Base-by-base conservation (phyloP, 1,140 invertebrate species). In the Drosophila nasuta region DNA sequence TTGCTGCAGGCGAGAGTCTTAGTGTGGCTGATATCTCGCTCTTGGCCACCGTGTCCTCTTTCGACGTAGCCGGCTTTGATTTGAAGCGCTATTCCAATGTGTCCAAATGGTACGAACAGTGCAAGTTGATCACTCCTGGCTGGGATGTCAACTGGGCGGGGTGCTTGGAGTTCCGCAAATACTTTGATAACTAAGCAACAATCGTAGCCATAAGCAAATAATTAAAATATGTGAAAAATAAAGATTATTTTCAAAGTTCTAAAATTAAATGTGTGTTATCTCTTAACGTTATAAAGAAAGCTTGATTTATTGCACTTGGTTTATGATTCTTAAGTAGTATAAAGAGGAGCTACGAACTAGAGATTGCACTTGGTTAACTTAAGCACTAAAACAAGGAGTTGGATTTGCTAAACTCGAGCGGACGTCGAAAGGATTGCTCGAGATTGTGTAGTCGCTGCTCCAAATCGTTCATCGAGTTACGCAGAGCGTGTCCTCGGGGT, bases 1-100 rank as follows among this genome's bases (percentile, higher is more conserved):
- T 94, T 87, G 94, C 93, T 1, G 96, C 96, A 5, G 96, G 96
- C 8, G 93, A 95, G 64, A 93, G 93, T 15, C 91, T 97, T 8
- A 97, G 96, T 15, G 89, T 97, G 8, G 97, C 97, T 3, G 96
- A 97, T 86, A 92, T 96, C n/a, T 81, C 94, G 15, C 75, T 96
- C 30, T 90, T 95, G 7, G 93, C 95, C 8, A 93, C 93, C 1
- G 93, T 96, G 11, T 95, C 95, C 25, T 96, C 95, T 54, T 94
- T 94, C 70, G 95, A 97, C 93, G 95, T 94, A 1, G 93, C 95
- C 5, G 94, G 94, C 8, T 95, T 95, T 63, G 94, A 96, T 77
- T 90, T 96, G 43, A 93, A 94, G 43, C 94, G 95, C 80, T 97
- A 95, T 91, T 91, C 94, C n/a, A 96, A 97, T 75, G 94, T 97